Evolutionary conservation across 2,797 vertebrate genomes (phyloP).

Genomic region (Bryconaethiops microstoma): DNA sequence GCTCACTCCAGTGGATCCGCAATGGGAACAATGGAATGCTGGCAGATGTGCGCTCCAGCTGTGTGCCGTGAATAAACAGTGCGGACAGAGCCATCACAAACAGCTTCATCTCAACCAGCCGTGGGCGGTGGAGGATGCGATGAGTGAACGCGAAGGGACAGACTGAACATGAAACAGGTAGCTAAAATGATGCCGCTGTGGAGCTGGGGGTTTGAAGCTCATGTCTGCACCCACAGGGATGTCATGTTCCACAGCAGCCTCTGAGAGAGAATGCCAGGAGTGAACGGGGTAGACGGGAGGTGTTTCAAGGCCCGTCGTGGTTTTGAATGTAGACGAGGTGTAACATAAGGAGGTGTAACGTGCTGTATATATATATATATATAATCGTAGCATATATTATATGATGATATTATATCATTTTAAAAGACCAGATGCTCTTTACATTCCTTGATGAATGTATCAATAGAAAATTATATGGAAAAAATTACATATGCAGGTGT

Average conservation of each 20-base stretch:
- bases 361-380: too few relatives aligned
- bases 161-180: neutral
- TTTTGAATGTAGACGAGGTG: slow-evolving; percentile 2
- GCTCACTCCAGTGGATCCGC: slow-evolving; percentile 14
- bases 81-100: neutral
- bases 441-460: too few relatives aligned
- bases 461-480: too few relatives aligned
- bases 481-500: too few relatives aligned
- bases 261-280: neutral
- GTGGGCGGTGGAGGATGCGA: neutral
- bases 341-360: too few relatives aligned
- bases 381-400: too few relatives aligned
- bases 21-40: slow-evolving; percentile 52
- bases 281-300: neutral
- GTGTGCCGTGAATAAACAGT: slow-evolving; percentile 16
- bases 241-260: neutral
- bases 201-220: neutral
- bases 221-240: neutral
- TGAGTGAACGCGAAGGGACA: neutral
- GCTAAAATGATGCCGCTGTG: neutral
- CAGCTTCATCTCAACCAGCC: neutral
- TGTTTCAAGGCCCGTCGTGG: neutral
- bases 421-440: too few relatives aligned
- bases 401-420: too few relatives aligned
- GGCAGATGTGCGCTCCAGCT: slow-evolving; percentile 50